Evolutionary conservation across 2,888 invertebrate genomes (phyloP).

Genomic region (Ariolimax columbianus): DNA sequence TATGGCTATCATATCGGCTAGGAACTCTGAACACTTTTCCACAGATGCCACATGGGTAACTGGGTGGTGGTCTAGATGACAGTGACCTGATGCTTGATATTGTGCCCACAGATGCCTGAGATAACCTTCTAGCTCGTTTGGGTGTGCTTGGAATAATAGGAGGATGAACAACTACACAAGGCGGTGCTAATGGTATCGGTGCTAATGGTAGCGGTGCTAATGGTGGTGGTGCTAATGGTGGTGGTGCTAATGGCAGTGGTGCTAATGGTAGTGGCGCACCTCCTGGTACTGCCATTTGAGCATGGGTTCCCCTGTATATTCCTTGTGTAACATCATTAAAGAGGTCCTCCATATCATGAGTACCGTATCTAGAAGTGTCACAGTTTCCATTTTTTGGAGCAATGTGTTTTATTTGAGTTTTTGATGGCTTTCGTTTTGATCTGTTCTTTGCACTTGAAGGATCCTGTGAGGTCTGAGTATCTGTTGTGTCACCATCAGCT

Average conservation of each 20-base stretch:
- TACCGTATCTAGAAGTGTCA: slow-evolving; percentile 48
- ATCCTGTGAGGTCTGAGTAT: slow-evolving; percentile 45
- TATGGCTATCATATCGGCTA: slow-evolving; percentile 55
- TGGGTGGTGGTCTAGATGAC: slow-evolving; percentile 45
- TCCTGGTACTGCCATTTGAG: neutral
- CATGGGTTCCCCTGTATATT: slow-evolving; percentile 33
- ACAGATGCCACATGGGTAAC: slow-evolving; percentile 54
- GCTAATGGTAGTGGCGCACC: neutral
- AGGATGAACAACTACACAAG: neutral
- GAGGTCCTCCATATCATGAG: slow-evolving; percentile 47
- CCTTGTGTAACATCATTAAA: slow-evolving; percentile 53
- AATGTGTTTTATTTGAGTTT: slow-evolving; percentile 56
- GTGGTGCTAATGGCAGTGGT: neutral
- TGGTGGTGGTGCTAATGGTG: too few species aligned
- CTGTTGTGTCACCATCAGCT: slow-evolving; percentile 49
- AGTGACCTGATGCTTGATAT: slow-evolving; percentile 14
- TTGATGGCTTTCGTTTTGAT: slow-evolving; percentile 56
- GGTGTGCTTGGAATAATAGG: slow-evolving; percentile 7
- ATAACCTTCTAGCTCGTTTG: slow-evolving; percentile 38
- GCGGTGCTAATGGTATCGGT: neutral
- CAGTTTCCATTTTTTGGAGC: slow-evolving; percentile 48
- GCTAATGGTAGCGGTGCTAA: neutral
- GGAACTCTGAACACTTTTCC: slow-evolving; percentile 57
- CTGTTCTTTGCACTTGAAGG: slow-evolving; percentile 44
- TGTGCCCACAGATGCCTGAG: slow-evolving; percentile 30